Percentiles rank a stretch among this genome's conserved stretches.
These are phyloP conservation scores for Carollia perspicillata DNA, from an alignment of 2,113 vertebrate species.

Conservation along the genomic window DNA sequence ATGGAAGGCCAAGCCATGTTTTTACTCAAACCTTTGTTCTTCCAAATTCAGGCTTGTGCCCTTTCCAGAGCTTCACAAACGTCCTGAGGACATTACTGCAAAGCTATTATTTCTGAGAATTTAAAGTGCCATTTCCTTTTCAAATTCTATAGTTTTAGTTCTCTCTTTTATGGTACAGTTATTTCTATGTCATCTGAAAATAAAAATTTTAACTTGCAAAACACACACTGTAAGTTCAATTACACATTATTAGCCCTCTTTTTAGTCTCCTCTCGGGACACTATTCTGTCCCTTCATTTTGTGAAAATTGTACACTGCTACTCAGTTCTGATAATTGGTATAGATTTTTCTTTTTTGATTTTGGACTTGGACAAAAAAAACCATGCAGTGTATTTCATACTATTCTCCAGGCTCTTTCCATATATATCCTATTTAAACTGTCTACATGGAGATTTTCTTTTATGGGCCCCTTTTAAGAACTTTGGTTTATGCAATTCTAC, in stretches of 20 bases:
- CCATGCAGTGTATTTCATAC: not conserved
- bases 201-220: constrained; percentile 36
- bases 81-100: constrained; percentile 43
- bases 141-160: constrained; percentile 27
- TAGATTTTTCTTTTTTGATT: not conserved
- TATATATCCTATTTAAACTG: not conserved
- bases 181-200: not conserved
- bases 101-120: constrained; percentile 48
- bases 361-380: not conserved
- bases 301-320: not conserved
- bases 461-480: not conserved
- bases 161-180: constrained; percentile 17
- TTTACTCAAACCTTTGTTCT: constrained; percentile 61
- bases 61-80: constrained; percentile 53
- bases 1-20: constrained; percentile 20
- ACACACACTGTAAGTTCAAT: not conserved
- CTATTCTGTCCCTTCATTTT: not conserved
- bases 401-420: not conserved
- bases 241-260: not conserved
- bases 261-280: not conserved
- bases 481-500: not conserved
- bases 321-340: not conserved
- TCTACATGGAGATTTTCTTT: not conserved
- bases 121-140: constrained; percentile 65
- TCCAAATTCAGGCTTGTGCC: constrained; percentile 57